Percentiles rank a stretch among this genome's conserved stretches.
These are phyloP conservation scores for Megastigmus dorsalis DNA, from an alignment of 2,888 invertebrate genomes.

Conservation along the genomic window DNA sequence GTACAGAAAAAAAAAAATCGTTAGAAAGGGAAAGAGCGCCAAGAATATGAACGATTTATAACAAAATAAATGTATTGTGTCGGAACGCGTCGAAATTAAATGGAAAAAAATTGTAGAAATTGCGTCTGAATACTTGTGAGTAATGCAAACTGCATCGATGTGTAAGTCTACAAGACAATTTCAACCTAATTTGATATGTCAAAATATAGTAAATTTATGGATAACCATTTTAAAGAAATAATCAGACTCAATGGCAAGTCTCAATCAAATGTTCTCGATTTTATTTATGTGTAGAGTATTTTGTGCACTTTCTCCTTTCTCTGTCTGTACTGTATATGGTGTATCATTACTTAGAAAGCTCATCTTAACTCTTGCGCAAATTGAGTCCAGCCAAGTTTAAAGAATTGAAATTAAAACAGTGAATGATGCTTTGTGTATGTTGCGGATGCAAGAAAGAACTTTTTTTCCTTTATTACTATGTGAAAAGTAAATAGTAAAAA, in stretches of 20 bases:
- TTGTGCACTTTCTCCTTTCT: conserved; percentile 54
- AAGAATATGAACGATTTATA: conserved; percentile 43
- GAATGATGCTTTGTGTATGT: conserved; percentile 60
- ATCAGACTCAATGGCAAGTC: conserved; percentile 14
- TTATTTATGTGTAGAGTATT: conserved; percentile 33
- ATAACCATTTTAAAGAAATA: conserved; percentile 19
- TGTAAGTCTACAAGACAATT: conserved; percentile 35
- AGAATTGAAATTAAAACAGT: conserved; percentile 46
- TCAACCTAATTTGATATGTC: conserved; percentile 27
- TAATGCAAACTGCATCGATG: conserved; percentile 20
- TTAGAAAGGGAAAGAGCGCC: conserved; percentile 53
- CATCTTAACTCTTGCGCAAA: conserved; percentile 46
- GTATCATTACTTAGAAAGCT: conserved; percentile 49
- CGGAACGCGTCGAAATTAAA: conserved; percentile 47
- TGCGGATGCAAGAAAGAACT: conserved; percentile 59
- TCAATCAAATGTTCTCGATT: conserved; percentile 20
- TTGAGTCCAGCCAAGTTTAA: conserved; percentile 46
- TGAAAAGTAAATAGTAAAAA: conserved; percentile 62
- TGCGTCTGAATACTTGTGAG: conserved; percentile 28
- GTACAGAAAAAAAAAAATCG: conserved; percentile 46
- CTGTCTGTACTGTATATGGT: conserved; percentile 53
- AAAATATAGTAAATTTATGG: conserved; percentile 40
- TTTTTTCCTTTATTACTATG: conserved; percentile 59
- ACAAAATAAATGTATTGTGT: conserved; percentile 30
- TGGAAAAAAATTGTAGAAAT: conserved; percentile 44